Conservation (phyloP, 92 coral and sea anemone species). For the Zoanthus sansibaricus region DNA sequence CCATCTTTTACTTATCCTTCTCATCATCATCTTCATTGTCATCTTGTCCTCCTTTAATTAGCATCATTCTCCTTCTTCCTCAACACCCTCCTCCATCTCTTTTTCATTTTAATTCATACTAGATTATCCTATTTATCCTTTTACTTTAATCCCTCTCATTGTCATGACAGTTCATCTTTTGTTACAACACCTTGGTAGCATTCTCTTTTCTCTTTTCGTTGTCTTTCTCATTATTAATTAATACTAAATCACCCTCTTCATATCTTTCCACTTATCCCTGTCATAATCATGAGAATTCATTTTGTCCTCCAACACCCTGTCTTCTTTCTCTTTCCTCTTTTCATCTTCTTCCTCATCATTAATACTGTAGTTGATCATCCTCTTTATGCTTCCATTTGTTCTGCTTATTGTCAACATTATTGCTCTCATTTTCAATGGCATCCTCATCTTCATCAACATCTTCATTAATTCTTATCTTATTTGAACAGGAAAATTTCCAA, state of each 20-base stretch:
- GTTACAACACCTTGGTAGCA: too few species aligned
- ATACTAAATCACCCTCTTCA: too few species aligned
- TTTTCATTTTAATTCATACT: background rate
- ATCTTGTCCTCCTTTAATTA: too few species aligned
- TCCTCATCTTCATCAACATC: background rate
- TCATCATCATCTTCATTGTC: background rate
- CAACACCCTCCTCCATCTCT: background rate
- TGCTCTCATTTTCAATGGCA: background rate
- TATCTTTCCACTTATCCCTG: background rate
- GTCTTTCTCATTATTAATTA: too few species aligned
- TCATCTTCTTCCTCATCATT: background rate
- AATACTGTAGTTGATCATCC: too few species aligned
- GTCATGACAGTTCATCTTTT: too few species aligned
- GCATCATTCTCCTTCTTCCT: too few species aligned
- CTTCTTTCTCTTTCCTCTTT: too few species aligned
- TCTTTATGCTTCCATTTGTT: background rate
- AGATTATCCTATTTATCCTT: background rate
- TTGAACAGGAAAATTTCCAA: constrained; percentile 47
- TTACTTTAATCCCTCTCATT: background rate
- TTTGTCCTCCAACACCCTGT: too few species aligned
- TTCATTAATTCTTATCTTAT: background rate
- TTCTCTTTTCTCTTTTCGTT: too few species aligned
- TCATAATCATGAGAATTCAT: too few species aligned
- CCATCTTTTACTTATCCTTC: too few species aligned
- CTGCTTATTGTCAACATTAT: background rate